Conservation (phyloP, 2,797 vertebrate genomes). For the Lacerta viridis region DNA sequence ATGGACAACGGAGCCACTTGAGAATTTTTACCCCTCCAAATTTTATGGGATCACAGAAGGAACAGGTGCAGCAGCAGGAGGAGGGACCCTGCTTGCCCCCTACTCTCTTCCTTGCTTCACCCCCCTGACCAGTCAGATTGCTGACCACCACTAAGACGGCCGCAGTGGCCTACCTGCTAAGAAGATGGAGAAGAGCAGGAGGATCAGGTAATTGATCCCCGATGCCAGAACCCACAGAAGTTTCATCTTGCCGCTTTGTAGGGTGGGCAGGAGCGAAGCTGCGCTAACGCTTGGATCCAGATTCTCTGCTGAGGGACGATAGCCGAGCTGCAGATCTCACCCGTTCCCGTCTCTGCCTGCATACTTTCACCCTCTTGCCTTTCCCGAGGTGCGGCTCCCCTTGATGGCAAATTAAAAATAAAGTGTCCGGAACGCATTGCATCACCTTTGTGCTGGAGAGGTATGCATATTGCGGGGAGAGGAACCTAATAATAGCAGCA, state of each 20-base stretch:
- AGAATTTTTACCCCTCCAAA: background rate
- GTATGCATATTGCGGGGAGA: background rate
- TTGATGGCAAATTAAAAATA: background rate
- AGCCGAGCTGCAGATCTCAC: background rate
- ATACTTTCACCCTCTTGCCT: slow-evolving; percentile 19
- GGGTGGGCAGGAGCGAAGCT: background rate
- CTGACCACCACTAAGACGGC: background rate
- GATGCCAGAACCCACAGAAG: background rate
- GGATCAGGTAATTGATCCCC: background rate
- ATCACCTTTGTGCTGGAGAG: background rate
- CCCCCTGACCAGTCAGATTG: background rate
- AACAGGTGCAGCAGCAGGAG: background rate
- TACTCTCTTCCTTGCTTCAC: background rate
- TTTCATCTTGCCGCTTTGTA: slow-evolving; percentile 2
- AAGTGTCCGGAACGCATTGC: background rate
- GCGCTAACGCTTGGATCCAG: background rate
- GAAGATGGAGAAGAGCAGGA: background rate
- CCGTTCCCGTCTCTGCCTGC: background rate
- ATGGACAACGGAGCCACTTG: background rate
- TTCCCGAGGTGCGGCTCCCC: background rate
- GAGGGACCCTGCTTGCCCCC: background rate
- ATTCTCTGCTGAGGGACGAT: background rate
- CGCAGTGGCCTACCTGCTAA: slow-evolving; percentile 16
- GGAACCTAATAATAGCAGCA: background rate
- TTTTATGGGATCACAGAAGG: background rate